A percentile compares a stretch with the other conserved stretches of the same genome.
These are phyloP conservation scores for Holacanthus passer DNA, from an alignment of 2,113 vertebrate species.

Conservation along the genomic window DNA sequence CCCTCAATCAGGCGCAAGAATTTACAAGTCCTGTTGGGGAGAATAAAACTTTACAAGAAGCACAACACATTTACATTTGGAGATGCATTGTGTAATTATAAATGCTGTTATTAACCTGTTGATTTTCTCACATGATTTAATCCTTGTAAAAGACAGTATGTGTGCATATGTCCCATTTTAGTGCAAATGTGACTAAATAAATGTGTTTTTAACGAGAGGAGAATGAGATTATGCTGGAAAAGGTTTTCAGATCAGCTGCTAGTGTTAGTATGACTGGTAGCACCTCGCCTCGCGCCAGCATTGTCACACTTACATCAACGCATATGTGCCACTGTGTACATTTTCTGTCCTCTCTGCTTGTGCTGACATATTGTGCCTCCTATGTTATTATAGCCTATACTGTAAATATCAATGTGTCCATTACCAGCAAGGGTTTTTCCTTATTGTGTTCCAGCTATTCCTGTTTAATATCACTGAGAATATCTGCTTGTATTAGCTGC, in stretches of 20 bases:
- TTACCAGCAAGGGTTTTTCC: background rate
- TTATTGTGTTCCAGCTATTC: background rate
- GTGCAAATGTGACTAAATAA: background rate
- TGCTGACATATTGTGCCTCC: background rate
- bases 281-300: background rate
- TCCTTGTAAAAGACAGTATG: background rate
- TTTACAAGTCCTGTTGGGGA: conserved; percentile 17
- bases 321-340: background rate
- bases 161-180: background rate
- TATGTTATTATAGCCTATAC: background rate
- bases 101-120: background rate
- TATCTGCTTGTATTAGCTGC: background rate
- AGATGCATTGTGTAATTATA: background rate
- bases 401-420: background rate
- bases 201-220: background rate
- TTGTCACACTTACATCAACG: conserved; percentile 9
- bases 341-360: background rate
- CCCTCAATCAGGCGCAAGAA: background rate
- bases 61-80: background rate
- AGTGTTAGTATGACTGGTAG: background rate
- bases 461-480: conserved; percentile 1
- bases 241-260: background rate
- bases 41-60: conserved; percentile 27
- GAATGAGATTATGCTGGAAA: background rate
- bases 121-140: conserved; percentile 13